Percentiles rank a stretch among this genome's conserved stretches.
Conservation (phyloP, 2,888 invertebrate species). For the Nemurella pictetii region DNA sequence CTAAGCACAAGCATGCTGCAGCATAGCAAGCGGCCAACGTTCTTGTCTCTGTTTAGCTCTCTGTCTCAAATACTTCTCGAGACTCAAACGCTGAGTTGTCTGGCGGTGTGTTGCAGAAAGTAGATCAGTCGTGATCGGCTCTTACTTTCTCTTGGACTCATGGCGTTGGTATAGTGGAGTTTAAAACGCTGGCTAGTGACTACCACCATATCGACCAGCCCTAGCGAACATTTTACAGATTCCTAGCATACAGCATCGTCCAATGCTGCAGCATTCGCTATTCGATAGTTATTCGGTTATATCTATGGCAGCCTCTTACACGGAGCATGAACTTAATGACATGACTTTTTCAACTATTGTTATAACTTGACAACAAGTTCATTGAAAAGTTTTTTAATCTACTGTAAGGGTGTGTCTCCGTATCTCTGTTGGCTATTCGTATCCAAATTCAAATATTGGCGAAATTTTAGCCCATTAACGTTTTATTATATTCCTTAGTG, state of each 20-base stretch:
- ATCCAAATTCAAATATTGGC: no score
- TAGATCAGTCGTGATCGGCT: background rate
- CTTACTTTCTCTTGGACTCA: background rate
- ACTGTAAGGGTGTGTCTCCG: no score
- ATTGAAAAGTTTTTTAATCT: no score
- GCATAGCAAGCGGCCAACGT: background rate
- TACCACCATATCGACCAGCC: background rate
- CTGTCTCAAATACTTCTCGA: background rate
- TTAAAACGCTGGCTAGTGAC: background rate
- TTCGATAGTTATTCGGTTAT: no score
- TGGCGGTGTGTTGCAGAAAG: background rate
- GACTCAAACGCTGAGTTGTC: background rate
- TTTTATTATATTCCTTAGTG: background rate
- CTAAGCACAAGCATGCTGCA: background rate
- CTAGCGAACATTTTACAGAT: background rate
- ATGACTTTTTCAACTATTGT: no score
- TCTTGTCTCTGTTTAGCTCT: background rate
- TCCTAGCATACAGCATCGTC: background rate
- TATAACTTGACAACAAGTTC: no score
- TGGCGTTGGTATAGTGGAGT: no score
- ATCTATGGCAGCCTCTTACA: no score
- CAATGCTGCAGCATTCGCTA: background rate
- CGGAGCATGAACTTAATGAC: no score
- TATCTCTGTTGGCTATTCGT: no score
- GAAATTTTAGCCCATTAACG: no score